A percentile compares a stretch with the other conserved stretches of the same genome.
phyloP scores from a whole-genome alignment of 2,888 invertebrate species.

The Protonemura montana region DNA sequence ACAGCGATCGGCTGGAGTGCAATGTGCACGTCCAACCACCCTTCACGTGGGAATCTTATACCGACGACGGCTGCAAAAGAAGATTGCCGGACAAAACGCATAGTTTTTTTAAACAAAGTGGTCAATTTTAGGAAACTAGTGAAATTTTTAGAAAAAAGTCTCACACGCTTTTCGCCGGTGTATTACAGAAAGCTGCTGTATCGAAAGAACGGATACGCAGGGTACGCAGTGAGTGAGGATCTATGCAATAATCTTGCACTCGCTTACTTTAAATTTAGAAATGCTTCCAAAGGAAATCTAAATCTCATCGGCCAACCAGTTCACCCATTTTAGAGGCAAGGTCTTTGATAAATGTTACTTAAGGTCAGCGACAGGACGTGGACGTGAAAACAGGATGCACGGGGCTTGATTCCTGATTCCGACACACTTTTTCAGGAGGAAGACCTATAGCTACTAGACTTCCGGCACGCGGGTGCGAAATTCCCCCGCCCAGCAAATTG shows the following conservation, averaged over 20 bases:
- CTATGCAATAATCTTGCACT: too few relatives aligned
- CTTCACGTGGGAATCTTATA: constrained; percentile 12
- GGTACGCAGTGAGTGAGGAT: too few relatives aligned
- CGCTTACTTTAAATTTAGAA: too few relatives aligned
- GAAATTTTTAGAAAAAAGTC: too few relatives aligned
- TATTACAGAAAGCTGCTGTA: too few relatives aligned
- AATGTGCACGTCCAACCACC: neutral
- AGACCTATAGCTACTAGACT: neutral
- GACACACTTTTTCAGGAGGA: neutral
- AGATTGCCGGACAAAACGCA: too few relatives aligned
- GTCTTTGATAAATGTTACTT: neutral
- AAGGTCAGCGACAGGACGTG: neutral
- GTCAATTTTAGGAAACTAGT: too few relatives aligned
- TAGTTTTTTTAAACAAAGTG: too few relatives aligned
- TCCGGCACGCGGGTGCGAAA: neutral
- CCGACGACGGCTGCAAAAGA: neutral
- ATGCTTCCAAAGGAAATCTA: too few relatives aligned
- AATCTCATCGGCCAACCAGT: neutral
- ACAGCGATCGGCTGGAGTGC: neutral
- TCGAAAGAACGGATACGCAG: too few relatives aligned
- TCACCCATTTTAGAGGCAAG: neutral
- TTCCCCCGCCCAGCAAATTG: too few relatives aligned
- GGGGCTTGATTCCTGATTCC: neutral
- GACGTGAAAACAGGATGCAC: neutral
- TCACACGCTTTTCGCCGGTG: too few relatives aligned